Conservation (phyloP, 2,113 vertebrate genomes). For the Sorex fumeus region DNA sequence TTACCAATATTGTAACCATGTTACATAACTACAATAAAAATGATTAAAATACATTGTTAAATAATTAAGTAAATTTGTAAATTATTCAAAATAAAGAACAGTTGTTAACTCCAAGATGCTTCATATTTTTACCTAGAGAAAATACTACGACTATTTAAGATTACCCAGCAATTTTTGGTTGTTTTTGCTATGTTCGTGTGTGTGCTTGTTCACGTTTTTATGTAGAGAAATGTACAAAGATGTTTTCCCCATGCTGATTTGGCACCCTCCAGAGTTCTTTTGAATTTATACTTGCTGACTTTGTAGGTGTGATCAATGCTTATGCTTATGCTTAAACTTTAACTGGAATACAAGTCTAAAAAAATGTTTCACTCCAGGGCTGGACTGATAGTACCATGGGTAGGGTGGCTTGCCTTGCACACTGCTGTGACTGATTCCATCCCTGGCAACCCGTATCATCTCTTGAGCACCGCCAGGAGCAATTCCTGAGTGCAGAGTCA, state of each 20-base stretch:
- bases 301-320: background rate
- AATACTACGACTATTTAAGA: background rate
- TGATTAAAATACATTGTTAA: background rate
- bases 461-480: too few relatives aligned
- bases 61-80: background rate
- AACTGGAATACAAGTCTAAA: background rate
- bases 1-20: too few relatives aligned
- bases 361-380: background rate
- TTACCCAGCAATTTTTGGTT: background rate
- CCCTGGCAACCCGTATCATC: too few relatives aligned
- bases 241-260: background rate
- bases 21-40: too few relatives aligned
- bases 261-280: background rate
- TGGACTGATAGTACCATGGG: too few relatives aligned
- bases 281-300: background rate
- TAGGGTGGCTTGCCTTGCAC: too few relatives aligned
- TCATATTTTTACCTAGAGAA: background rate
- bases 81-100: background rate
- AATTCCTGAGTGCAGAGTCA: too few relatives aligned
- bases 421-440: too few relatives aligned
- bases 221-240: background rate
- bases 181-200: background rate
- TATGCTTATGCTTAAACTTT: background rate
- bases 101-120: background rate
- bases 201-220: background rate